A percentile compares a stretch with the other conserved stretches of the same genome.
These are phyloP conservation scores for Acipenser ruthenus DNA, from an alignment of 2,797 vertebrate species.

Conservation along the genomic window DNA sequence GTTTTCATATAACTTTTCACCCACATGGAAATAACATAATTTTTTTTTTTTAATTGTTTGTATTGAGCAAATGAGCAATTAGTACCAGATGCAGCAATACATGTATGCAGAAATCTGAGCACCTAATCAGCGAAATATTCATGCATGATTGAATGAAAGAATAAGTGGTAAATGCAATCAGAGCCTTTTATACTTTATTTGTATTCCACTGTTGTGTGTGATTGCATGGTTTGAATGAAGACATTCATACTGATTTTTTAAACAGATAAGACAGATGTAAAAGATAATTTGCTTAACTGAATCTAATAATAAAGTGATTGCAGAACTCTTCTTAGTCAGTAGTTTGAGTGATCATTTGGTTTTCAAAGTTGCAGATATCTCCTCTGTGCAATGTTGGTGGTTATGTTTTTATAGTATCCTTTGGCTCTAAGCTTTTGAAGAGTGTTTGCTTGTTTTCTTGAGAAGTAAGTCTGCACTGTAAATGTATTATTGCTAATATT, in stretches of 20 bases:
- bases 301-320: neutral
- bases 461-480: too few species aligned
- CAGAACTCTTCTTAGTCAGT: neutral
- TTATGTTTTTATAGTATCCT: too few species aligned
- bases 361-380: too few species aligned
- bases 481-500: too few species aligned
- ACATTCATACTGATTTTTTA: slow-evolving; percentile 1
- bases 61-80: slow-evolving; percentile 63
- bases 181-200: slow-evolving; percentile 59
- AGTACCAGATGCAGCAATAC: slow-evolving; percentile 55
- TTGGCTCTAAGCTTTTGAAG: too few species aligned
- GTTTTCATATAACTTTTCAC: slow-evolving; percentile 19
- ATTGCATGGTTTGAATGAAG: slow-evolving; percentile 52
- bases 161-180: slow-evolving; percentile 65
- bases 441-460: too few species aligned
- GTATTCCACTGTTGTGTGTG: slow-evolving; percentile 63
- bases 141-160: slow-evolving; percentile 63
- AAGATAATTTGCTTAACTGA: neutral
- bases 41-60: too few species aligned
- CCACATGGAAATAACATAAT: slow-evolving; percentile 9
- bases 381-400: too few species aligned
- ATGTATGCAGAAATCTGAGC: slow-evolving; percentile 53
- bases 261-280: neutral
- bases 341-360: neutral
- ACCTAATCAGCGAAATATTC: slow-evolving; percentile 51